Evolutionary conservation across 2,797 vertebrate species (phyloP), one percentile per base, ranked within the genome.

Genomic region (Clarias platycephalus): DNA sequence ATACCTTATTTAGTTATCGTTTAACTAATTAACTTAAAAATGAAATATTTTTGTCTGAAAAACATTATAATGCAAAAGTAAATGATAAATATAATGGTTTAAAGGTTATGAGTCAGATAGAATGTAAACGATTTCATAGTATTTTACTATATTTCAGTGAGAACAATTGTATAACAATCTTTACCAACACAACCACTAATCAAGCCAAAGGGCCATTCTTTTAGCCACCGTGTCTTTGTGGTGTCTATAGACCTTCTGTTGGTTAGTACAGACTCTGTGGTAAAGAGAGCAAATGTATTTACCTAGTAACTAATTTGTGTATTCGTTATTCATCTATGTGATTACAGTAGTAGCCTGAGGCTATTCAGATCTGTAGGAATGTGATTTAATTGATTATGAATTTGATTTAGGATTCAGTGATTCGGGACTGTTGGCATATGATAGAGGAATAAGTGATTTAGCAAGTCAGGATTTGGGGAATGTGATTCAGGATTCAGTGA

Each of bases 151-250:
- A 1, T 80, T 78, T 44, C 15, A n/a, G 62, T 67, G 8, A 44
- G 8, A 44, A 44, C 40, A 9, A 44, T 44, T 22, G 67, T 58
- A 72, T 37, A 20, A 64, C 58, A 22, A 74, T 80, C 55, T 79
- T 64, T 58, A 28, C 37, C 5, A 22, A 79, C 53, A 64, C 37
- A 84, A 44, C 20, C 67, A 63, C 28, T 80, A 15, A 58, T 80
- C 40, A 37, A 80, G 58, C 31, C 77, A 84, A 80, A 80, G 72
- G 77, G 58, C 74, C 28, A 9, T 67, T 83, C 40, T 8, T 57
- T n/a, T 58, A 77, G 16, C 26, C 13, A 63, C 4, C 5, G 22
- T 72, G 28, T 84, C 60, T 66, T 63, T 31, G 5, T 37, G 58
- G 62, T 49, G 78, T 80, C 62, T 66, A 13, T 22, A 80, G 62